Conservation (phyloP, 2,797 vertebrate genomes). For the Hafferia zeledoni region DNA sequence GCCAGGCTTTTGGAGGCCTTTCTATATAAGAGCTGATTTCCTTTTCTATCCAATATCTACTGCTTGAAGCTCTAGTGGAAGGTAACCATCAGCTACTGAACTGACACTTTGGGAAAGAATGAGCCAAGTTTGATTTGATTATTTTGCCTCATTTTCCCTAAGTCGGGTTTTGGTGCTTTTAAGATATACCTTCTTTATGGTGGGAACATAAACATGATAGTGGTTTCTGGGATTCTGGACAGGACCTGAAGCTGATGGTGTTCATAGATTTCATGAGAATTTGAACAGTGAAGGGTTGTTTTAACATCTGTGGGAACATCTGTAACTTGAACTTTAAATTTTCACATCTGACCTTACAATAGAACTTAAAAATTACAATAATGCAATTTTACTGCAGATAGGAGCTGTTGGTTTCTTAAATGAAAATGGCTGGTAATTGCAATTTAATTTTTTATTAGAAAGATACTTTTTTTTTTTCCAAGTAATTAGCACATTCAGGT, state of each 20-base stretch:
- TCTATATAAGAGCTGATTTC: neutral
- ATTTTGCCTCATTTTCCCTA: neutral
- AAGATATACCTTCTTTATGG: neutral
- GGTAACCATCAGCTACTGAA: neutral
- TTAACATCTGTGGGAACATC: neutral
- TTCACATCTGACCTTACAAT: neutral
- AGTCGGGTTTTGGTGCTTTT: neutral
- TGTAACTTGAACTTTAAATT: neutral
- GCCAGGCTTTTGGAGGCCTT: neutral
- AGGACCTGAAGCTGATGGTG: neutral
- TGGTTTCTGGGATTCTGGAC: neutral
- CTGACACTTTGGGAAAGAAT: neutral
- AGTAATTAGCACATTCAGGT: slow-evolving; percentile 3
- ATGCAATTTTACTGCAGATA: neutral
- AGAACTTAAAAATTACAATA: neutral
- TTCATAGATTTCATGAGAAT: neutral
- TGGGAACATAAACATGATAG: neutral
- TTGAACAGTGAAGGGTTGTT: neutral
- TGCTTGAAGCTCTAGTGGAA: neutral
- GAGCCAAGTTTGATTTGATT: neutral
- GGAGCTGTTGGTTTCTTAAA: slow-evolving; percentile 9
- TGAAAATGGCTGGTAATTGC: neutral
- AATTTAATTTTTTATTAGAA: slow-evolving; percentile 19
- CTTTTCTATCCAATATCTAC: neutral
- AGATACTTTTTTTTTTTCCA: neutral